phyloP scores from a whole-genome alignment of 2,797 vertebrate species.

The Alosa sapidissima region DNA sequence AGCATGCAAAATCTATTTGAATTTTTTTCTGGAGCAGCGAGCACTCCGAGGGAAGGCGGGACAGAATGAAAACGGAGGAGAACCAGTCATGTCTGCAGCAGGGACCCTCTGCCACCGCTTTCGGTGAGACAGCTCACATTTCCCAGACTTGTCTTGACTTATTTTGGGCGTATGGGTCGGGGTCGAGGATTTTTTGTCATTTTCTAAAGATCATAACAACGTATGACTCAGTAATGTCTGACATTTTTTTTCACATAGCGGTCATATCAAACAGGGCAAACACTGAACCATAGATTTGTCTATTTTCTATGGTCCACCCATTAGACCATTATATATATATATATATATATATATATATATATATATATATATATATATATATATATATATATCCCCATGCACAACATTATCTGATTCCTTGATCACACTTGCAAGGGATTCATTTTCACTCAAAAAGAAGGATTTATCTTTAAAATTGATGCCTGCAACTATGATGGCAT shows the following conservation, averaged over 20 bases:
- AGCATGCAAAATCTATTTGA: background rate
- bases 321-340: background rate
- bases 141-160: background rate
- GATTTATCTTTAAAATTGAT: background rate
- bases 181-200: background rate
- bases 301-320: background rate
- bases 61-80: conserved; percentile 90
- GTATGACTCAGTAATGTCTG: background rate
- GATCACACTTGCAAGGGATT: background rate
- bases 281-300: background rate
- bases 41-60: conserved; percentile 74
- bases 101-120: conserved; percentile 76
- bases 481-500: background rate
- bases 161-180: background rate
- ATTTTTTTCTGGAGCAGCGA: conserved; percentile 58
- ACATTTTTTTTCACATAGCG: background rate
- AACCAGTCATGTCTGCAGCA: conserved; percentile 82
- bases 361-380: no score
- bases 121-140: conserved; percentile 65
- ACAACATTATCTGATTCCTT: background rate
- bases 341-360: no score
- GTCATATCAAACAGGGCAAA: background rate
- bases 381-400: background rate
- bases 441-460: background rate
- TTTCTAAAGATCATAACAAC: background rate